phyloP scores from a whole-genome alignment of 2,797 vertebrate species.

The Myripristis murdjan region DNA sequence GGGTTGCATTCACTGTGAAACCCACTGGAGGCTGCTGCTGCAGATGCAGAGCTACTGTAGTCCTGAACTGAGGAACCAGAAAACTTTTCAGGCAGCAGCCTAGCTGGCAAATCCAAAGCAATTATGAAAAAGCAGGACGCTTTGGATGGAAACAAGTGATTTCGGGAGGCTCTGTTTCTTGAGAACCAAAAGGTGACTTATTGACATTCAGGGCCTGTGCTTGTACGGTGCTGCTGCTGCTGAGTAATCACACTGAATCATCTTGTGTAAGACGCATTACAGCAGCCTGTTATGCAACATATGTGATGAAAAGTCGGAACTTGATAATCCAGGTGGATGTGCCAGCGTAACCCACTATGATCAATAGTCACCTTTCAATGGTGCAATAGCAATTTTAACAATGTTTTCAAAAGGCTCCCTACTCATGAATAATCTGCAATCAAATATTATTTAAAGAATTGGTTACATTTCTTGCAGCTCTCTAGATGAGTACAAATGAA shows the following conservation, averaged over 20 bases:
- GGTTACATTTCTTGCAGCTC: too few species aligned
- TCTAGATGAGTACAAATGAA: too few species aligned
- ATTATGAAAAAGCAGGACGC: constrained; percentile 32
- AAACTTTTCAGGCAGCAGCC: constrained; percentile 19
- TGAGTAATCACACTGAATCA: constrained; percentile 73
- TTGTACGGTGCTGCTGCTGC: constrained; percentile 39
- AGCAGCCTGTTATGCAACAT: constrained; percentile 70
- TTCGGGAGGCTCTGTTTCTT: constrained; percentile 10
- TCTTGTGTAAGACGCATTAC: constrained; percentile 75
- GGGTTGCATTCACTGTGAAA: constrained; percentile 55
- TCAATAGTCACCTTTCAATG: constrained; percentile 42
- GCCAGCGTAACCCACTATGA: constrained; percentile 23
- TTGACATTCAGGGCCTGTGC: constrained; percentile 39
- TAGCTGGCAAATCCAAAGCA: not conserved
- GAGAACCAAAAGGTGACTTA: constrained; percentile 15
- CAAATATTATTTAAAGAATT: too few species aligned
- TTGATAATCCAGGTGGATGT: constrained; percentile 65
- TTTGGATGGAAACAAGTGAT: not conserved
- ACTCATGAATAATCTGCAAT: not conserved
- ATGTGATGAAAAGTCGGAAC: constrained; percentile 54
- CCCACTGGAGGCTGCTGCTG: constrained; percentile 33
- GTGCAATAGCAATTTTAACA: not conserved
- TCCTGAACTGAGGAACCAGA: constrained; percentile 5
- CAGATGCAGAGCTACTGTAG: constrained; percentile 51
- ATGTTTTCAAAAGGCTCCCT: too few species aligned